A percentile compares a stretch with the other conserved stretches of the same genome.
Conservation (phyloP, 92 coral and sea anemone species). For the Paragorgia papillata region DNA sequence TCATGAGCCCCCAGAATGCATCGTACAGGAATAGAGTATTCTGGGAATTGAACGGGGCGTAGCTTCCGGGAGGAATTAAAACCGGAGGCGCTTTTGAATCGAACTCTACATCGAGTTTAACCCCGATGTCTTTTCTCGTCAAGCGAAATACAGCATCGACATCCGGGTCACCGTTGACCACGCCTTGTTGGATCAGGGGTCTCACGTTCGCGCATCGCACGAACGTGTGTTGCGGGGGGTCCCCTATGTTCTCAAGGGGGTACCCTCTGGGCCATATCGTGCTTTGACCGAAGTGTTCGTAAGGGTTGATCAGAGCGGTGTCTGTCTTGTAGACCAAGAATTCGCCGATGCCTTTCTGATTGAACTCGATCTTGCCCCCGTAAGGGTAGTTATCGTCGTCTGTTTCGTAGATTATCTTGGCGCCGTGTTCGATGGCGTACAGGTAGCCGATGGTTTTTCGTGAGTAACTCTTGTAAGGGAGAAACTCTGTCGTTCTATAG, state of each 20-base stretch:
- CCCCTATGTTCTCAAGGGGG: constrained; percentile 83
- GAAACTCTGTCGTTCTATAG: constrained; percentile 69
- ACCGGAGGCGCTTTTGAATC: constrained; percentile 74
- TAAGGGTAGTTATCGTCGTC: constrained; percentile 95
- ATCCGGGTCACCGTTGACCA: constrained; percentile 98
- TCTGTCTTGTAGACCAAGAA: constrained; percentile 71
- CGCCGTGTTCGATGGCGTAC: constrained; percentile 98
- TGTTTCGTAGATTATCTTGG: constrained; percentile 92
- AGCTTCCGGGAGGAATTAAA: constrained; percentile 75
- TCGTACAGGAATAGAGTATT: constrained; percentile 80
- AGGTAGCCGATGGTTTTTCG: constrained; percentile 94
- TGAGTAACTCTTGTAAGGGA: constrained; percentile 85
- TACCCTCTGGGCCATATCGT: constrained; percentile 99
- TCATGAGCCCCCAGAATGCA: constrained; percentile 75
- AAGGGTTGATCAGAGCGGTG: constrained; percentile 70
- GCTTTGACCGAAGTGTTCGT: constrained; percentile 96
- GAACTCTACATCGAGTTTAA: constrained; percentile 80
- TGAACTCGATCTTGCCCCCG: constrained; percentile 74
- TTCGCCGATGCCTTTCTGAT: constrained; percentile 68
- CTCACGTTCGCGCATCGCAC: constrained; percentile 68
- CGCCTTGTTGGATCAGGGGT: constrained; percentile 87
- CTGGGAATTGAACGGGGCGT: constrained; percentile 96
- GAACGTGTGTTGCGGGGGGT: constrained; percentile 77
- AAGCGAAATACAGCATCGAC: constrained; percentile 90
- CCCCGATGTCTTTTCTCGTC: constrained; percentile 83